phyloP scores from a whole-genome alignment of 2,797 vertebrate species.

The Odontamblyopus rebecca region DNA sequence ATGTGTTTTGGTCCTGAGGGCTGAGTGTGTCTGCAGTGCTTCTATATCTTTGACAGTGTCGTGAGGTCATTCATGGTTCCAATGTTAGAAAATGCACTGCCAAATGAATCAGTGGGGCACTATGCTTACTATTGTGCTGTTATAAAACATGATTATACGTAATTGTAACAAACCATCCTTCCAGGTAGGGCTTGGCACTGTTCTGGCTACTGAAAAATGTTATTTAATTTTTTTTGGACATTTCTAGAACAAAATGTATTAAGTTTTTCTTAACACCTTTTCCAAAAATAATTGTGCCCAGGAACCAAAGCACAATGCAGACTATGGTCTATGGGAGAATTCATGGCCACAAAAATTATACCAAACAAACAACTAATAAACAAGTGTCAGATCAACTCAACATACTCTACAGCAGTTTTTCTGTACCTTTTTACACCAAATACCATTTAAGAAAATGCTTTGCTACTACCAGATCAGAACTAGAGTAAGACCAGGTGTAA shows the following conservation, averaged over 20 bases:
- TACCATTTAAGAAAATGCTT: too few relatives aligned
- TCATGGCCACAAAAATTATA: background rate
- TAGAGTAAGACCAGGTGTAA: too few relatives aligned
- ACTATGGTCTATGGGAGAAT: background rate
- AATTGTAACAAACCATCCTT: background rate
- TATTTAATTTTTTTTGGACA: too few relatives aligned
- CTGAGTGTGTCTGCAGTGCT: background rate
- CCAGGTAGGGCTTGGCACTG: background rate
- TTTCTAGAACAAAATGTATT: background rate
- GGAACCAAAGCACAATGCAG: background rate
- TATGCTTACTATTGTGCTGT: background rate
- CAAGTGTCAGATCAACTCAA: background rate
- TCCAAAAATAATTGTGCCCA: background rate
- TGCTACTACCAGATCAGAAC: background rate
- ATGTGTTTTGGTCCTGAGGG: slow-evolving; percentile 16
- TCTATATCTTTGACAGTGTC: background rate
- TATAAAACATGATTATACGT: background rate
- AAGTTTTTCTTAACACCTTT: too few relatives aligned
- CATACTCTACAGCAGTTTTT: background rate
- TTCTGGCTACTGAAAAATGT: too few relatives aligned
- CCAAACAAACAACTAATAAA: background rate
- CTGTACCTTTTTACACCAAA: background rate
- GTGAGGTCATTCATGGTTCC: background rate
- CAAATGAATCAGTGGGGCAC: background rate
- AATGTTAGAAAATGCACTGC: background rate